Evolutionary conservation across 1,140 invertebrate genomes (phyloP), one percentile per base, ranked within the genome.

Genomic region (Atopsyche davidsoni): DNA sequence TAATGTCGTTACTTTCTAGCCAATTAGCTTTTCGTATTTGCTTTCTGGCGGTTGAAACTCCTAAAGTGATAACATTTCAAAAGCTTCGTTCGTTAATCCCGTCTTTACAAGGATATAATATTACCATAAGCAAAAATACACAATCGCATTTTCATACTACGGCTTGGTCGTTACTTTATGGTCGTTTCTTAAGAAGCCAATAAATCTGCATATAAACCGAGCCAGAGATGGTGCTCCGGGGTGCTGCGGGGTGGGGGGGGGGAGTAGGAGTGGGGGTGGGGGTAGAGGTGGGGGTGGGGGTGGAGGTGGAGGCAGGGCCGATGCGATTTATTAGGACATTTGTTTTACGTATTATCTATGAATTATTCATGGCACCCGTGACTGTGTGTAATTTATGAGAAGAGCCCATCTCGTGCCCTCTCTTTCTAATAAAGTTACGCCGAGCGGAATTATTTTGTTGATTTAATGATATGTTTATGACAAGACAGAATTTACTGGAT

Each of bases 281-380:
- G 40, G 16, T 36, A 22, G 28, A 31, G 25, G 18, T n/a, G 48
- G 7, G 40, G 14, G 25, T 16, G 14, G 14, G 13, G 48, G 25
- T 19, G 21, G 31, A 11, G 14, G 18, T 35, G 34, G 40, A 31
- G 44, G 38, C 32, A 44, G 49, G 46, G 42, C 47, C 6, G 11
- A 13, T n/a, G 45, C 45, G 45, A 46, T 46, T 46, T 46, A 46
- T 46, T 38, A 35, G 19, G 11, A 28, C 45, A 21, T 35, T 46
- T 35, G 45, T 46, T 35, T 46, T 35, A 46, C 23, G 45, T 23
- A 46, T 46, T 46, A 38, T 28, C 13, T 36, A 24, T 46, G 45
- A 46, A 46, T 46, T 46, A 46, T 46, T 46, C 45, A 46, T 46
- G 45, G 18, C 34, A 19, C 19, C 21, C 13, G 42, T 17, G 35